Conservation (phyloP, 2,888 invertebrate species). For the Ashinkailepas kermadecensis region DNA sequence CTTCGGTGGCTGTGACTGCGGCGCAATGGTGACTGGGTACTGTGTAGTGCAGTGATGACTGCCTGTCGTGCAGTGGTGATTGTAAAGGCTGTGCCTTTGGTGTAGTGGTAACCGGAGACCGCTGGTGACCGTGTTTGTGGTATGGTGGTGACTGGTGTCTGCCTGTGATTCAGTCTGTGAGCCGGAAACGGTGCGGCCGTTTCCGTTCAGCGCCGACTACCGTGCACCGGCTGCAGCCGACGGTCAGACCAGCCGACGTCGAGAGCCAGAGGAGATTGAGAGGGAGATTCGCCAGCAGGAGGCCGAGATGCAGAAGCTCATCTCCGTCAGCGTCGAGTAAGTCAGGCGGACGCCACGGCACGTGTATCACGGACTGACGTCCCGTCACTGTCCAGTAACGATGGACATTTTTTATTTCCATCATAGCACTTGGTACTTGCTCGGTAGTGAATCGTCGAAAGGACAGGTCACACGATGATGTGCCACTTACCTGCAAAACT, state of each 20-base stretch:
- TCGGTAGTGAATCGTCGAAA: too few species aligned
- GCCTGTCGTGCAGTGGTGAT: too few species aligned
- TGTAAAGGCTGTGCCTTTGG: not conserved
- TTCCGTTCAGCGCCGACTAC: not conserved
- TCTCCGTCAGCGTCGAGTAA: conserved; percentile 42
- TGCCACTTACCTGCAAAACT: too few species aligned
- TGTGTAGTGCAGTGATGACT: too few species aligned
- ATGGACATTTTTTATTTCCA: too few species aligned
- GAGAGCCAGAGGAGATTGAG: conserved; percentile 47
- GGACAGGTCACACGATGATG: too few species aligned
- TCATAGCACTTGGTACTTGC: too few species aligned
- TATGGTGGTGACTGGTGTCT: not conserved
- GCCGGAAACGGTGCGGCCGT: not conserved
- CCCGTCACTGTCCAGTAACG: too few species aligned
- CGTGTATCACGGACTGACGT: too few species aligned
- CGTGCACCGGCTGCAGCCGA: not conserved
- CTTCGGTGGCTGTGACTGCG: too few species aligned
- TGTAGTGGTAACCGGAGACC: not conserved
- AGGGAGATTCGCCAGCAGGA: conserved; percentile 66
- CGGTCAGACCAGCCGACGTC: not conserved
- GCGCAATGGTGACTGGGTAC: too few species aligned
- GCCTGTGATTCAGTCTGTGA: conserved; percentile 13
- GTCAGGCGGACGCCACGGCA: not conserved
- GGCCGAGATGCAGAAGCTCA: conserved; percentile 62
- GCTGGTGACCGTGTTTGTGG: not conserved